A percentile compares a stretch with the other conserved stretches of the same genome.
These are phyloP conservation scores for Alcedo atthis DNA, from an alignment of 2,797 vertebrate species.

Conservation along the genomic window DNA sequence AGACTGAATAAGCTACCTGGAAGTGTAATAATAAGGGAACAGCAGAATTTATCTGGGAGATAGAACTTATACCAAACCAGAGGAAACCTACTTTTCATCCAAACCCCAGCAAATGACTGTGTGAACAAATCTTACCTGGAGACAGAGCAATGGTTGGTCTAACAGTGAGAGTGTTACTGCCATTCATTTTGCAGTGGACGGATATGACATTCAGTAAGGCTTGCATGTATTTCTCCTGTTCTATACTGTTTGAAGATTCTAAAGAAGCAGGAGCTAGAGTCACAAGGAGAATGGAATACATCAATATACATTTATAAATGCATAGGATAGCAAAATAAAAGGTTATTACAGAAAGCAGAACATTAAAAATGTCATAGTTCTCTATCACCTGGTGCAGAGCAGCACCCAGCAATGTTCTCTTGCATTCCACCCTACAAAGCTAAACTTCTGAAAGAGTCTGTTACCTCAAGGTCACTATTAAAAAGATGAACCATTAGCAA, in stretches of 20 bases:
- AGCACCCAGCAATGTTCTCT: background rate
- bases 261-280: constrained; percentile 86
- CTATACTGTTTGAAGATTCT: constrained; percentile 95
- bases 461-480: background rate
- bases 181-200: constrained; percentile 89
- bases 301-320: background rate
- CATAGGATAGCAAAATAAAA: background rate
- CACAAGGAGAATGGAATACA: background rate
- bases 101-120: background rate
- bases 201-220: constrained; percentile 93
- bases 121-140: constrained; percentile 84
- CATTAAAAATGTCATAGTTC: background rate
- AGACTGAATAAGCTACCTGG: background rate
- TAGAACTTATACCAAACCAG: background rate
- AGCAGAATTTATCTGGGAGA: background rate
- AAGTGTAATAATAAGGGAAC: background rate
- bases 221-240: constrained; percentile 98
- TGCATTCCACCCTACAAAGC: background rate
- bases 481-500: background rate
- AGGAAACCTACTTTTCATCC: background rate
- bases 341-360: background rate
- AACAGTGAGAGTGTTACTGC: constrained; percentile 87
- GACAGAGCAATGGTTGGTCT: constrained; percentile 90
- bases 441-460: background rate
- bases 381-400: background rate